phyloP scores from a whole-genome alignment of 2,113 vertebrate genomes.

The Zapus hudsonius region DNA sequence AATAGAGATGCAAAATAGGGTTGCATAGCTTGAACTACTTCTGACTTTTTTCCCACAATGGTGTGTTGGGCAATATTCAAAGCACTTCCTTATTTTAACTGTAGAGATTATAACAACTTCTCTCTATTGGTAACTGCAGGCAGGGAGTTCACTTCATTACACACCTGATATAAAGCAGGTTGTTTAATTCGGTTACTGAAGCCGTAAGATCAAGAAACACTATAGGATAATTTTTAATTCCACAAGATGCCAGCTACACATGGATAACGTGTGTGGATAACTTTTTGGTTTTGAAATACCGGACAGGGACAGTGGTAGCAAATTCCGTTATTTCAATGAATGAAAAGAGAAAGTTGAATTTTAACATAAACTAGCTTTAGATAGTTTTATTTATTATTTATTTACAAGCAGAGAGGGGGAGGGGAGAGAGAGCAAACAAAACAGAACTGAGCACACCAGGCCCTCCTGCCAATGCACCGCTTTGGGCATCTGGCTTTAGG shows the following conservation, averaged over 20 bases:
- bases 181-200: conserved; percentile 36
- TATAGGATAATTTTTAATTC: not conserved
- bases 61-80: conserved; percentile 74
- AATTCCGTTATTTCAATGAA: not conserved
- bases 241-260: not conserved
- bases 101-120: conserved; percentile 75
- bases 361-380: conserved; percentile 19
- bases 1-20: conserved; percentile 66
- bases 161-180: not conserved
- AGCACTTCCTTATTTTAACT: conserved; percentile 78
- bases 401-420: no score
- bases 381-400: not conserved
- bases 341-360: conserved; percentile 23
- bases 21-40: not conserved
- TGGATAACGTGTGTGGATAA: not conserved
- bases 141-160: conserved; percentile 50
- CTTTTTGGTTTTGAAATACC: conserved; percentile 17
- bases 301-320: not conserved
- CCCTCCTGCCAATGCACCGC: no score
- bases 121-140: conserved; percentile 54
- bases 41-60: conserved; percentile 69
- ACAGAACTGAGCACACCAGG: no score
- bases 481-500: no score
- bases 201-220: not conserved
- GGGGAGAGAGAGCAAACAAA: no score